Evolutionary conservation across 2,797 vertebrate species (phyloP), one percentile per base, ranked within the genome.

Genomic region (Gymnoscopelus braueri): DNA sequence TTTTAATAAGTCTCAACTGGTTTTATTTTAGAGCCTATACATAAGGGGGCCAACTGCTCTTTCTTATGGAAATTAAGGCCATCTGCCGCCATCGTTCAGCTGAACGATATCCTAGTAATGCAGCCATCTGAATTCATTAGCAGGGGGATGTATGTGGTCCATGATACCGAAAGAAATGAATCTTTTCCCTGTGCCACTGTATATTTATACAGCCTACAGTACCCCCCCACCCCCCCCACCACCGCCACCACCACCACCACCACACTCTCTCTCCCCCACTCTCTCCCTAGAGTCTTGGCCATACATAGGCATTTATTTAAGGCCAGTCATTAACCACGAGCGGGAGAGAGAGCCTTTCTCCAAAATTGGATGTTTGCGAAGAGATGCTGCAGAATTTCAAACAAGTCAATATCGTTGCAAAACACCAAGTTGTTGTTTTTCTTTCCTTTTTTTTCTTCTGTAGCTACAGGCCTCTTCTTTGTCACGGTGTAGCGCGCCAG

Each of bases 81-180:
- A 90, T 90, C 91, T 92, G 91, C 91, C 75, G 82, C 88, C 86
- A 91, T 89, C 89, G 82, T 89, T 91, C 89, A 89, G 88, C 85
- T 82, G 77, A 91, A 89, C 84, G 76, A 89, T 90, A 91, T 89
- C 84, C 87, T 72, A 78, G 88, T 91, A 90, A 91, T 88, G 90
- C 89, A 89, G 89, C 89, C 90, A 90, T 91, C 90, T 91, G 91
- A 92, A 92, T 92, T 91, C 89, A 91, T 92, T 93, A 93, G 87
- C 74, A 60, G 60, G 73, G 79, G 84, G 80, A 77, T 85, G 76
- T 86, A 88, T 87, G 81, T 81, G 84, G 75, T 91, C 81, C 73
- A 68, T 75, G 83, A 86, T 89, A 84, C 89, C 83, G 82, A 84
- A 86, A 91, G 85, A 87, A 87, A 92, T 91, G 84, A 91, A 89